A percentile compares a stretch with the other conserved stretches of the same genome.
Evolutionary conservation across 2,113 vertebrate genomes (phyloP).

Genomic region (Cariama cristata): DNA sequence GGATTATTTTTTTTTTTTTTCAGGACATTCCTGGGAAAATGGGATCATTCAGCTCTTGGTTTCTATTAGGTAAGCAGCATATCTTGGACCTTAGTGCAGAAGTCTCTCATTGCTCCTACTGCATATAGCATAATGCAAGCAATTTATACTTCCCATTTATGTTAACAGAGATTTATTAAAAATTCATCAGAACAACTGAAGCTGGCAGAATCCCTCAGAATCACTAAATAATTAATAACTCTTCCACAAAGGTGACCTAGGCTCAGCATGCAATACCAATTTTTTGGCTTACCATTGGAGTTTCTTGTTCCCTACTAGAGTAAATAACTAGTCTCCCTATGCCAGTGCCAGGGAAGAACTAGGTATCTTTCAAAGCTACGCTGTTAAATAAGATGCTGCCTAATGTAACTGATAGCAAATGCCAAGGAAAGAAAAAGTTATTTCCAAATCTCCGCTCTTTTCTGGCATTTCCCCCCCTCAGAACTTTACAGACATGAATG

Average conservation of each 20-base stretch:
- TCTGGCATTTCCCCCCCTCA: not conserved
- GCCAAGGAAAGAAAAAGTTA: not conserved
- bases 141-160: slow-evolving; percentile 60
- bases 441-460: not conserved
- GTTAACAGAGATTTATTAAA: slow-evolving; percentile 65
- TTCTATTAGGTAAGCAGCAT: slow-evolving; percentile 33
- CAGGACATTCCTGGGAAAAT: not conserved
- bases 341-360: not conserved
- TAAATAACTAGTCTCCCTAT: not conserved
- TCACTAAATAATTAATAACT: slow-evolving; percentile 54
- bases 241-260: slow-evolving; percentile 56
- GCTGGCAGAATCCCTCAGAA: slow-evolving; percentile 31
- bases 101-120: not conserved
- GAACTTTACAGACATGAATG: not conserved
- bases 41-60: slow-evolving; percentile 9
- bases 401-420: not conserved
- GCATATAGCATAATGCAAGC: slow-evolving; percentile 29
- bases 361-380: not conserved
- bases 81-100: slow-evolving; percentile 8
- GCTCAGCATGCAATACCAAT: not conserved
- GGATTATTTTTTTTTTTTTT: not conserved
- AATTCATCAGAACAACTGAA: slow-evolving; percentile 57
- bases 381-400: not conserved
- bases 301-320: not conserved
- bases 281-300: slow-evolving; percentile 14